Evolutionary conservation across 2,888 invertebrate genomes (phyloP).

Genomic region (Epinotia brunnichana): DNA sequence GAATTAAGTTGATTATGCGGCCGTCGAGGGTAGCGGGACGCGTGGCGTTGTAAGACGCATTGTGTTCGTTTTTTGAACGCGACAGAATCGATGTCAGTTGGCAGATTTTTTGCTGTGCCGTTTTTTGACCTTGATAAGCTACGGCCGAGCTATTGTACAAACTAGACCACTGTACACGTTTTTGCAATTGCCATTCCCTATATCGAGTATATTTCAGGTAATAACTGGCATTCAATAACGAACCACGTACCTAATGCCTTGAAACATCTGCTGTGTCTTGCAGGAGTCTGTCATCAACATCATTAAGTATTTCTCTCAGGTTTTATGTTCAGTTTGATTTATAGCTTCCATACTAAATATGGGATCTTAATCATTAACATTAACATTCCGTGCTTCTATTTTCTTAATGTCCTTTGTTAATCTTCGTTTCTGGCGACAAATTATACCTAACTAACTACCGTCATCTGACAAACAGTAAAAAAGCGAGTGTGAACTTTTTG

Average conservation of each 20-base stretch:
- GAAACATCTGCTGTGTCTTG: conserved; percentile 12
- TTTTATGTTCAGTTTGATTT: background rate
- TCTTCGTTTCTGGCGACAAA: no score
- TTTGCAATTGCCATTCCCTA: conserved; percentile 16
- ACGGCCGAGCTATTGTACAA: conserved; percentile 21
- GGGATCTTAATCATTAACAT: background rate
- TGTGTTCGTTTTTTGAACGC: conserved; percentile 79
- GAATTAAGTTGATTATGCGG: conserved; percentile 49
- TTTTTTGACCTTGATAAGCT: conserved; percentile 77
- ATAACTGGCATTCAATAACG: background rate
- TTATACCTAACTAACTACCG: no score
- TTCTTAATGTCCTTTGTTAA: no score
- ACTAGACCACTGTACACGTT: conserved; percentile 27
- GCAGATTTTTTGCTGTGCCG: conserved; percentile 83
- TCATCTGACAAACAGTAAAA: no score
- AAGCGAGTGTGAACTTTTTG: no score
- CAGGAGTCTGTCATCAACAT: background rate
- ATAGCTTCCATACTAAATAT: conserved; percentile 6
- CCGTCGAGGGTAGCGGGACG: conserved; percentile 79
- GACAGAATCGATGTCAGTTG: conserved; percentile 83
- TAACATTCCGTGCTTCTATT: background rate
- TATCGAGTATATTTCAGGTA: conserved; percentile 1
- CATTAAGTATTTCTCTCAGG: background rate
- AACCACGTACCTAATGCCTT: no score
- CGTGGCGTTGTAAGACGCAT: conserved; percentile 70